Conservation (phyloP, 2,888 invertebrate genomes). For the Spatulosminthurus flaviceps region DNA sequence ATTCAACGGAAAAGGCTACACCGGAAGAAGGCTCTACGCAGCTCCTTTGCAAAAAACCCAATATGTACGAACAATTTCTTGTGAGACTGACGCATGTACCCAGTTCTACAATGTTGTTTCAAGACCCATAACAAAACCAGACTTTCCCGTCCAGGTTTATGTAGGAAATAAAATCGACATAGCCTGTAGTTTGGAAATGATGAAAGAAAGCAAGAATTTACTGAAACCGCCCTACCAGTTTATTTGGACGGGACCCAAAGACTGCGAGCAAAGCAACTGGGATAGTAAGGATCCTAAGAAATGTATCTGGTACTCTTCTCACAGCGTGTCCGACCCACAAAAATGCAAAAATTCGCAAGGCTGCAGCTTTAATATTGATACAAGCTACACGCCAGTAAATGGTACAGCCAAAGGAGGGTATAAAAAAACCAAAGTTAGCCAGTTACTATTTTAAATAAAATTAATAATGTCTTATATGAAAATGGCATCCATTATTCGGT, state of each 20-base stretch:
- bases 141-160: constrained; percentile 31
- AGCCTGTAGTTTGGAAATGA: not conserved
- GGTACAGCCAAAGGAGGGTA: not conserved
- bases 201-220: not conserved
- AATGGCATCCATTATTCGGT: too few species aligned
- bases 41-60: not conserved
- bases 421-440: not conserved
- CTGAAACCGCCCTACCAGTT: constrained; percentile 23
- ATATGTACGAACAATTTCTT: constrained; percentile 6
- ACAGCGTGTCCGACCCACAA: not conserved
- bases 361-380: not conserved
- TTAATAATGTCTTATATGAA: too few species aligned
- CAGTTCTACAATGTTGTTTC: constrained; percentile 33
- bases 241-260: constrained; percentile 41
- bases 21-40: not conserved
- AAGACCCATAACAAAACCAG: constrained; percentile 17
- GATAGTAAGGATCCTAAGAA: not conserved
- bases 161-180: not conserved
- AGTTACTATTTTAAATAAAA: too few species aligned
- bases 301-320: not conserved
- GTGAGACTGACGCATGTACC: constrained; percentile 20
- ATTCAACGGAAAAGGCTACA: constrained; percentile 28
- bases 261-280: constrained; percentile 26
- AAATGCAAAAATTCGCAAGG: not conserved
- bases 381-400: not conserved